phyloP scores from a whole-genome alignment of 1,140 invertebrate species.

The Ceratitis capitata region DNA sequence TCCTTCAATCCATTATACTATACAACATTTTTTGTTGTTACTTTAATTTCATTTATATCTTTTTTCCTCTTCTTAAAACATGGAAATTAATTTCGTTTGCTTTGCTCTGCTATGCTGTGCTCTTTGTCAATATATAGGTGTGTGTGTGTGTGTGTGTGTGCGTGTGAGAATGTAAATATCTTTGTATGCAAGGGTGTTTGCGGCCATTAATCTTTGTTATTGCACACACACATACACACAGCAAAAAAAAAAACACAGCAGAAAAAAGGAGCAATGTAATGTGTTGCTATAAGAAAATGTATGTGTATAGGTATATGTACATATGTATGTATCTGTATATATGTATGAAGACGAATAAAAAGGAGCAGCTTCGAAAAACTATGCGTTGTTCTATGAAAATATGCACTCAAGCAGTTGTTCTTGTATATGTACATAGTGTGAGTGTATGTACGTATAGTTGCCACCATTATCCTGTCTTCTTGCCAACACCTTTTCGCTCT shows the following conservation, averaged over 20 bases:
- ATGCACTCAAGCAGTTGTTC: no score
- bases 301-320: neutral
- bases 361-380: conserved; percentile 10
- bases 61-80: neutral
- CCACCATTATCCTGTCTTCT: conserved; percentile 9
- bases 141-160: neutral
- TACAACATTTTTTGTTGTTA: conserved; percentile 31
- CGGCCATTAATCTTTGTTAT: conserved; percentile 65
- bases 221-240: conserved; percentile 47
- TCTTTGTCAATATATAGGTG: conserved; percentile 47
- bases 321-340: neutral
- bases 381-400: conserved; percentile 26
- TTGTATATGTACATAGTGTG: no score
- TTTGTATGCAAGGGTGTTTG: conserved; percentile 50
- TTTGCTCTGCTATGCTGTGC: conserved; percentile 35
- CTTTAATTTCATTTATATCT: neutral
- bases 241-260: conserved; percentile 13
- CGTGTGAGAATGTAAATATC: neutral
- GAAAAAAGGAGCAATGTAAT: conserved; percentile 13
- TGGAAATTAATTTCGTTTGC: conserved; percentile 41
- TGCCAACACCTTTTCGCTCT: neutral
- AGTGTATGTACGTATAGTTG: neutral
- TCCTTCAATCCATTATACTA: neutral
- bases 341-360: neutral
- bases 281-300: neutral